These are phyloP conservation scores for Oryzias dopingdopingensis DNA, from an alignment of 2,797 vertebrate species.

Conservation along the genomic window DNA sequence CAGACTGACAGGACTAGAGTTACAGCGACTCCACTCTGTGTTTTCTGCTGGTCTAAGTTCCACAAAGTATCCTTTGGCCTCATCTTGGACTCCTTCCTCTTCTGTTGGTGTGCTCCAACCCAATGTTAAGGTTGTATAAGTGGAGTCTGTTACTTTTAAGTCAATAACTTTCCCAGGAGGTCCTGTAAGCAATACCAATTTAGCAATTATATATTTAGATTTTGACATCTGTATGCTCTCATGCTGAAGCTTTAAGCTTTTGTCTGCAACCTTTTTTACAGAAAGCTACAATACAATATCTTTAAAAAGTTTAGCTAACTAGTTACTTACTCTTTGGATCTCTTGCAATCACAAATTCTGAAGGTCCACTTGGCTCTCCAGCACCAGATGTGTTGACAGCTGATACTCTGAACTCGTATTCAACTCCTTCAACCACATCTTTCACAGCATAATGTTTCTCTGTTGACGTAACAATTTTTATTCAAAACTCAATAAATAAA, in stretches of 20 bases:
- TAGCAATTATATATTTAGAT: not conserved
- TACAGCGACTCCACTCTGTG: constrained; percentile 84
- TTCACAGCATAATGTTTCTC: constrained; percentile 75
- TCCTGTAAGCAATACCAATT: constrained; percentile 68
- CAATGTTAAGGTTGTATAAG: constrained; percentile 81
- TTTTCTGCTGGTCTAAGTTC: constrained; percentile 81
- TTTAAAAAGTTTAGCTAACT: constrained; percentile 34
- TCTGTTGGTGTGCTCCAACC: constrained; percentile 82
- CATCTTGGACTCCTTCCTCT: constrained; percentile 64
- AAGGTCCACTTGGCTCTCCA: constrained; percentile 83
- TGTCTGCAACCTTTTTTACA: no score
- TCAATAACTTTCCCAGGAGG: constrained; percentile 82
- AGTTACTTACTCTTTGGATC: constrained; percentile 82
- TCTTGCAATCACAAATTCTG: constrained; percentile 81
- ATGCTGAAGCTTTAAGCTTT: no score
- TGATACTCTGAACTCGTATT: constrained; percentile 88
- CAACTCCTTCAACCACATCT: constrained; percentile 81
- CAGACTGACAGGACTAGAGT: constrained; percentile 61
- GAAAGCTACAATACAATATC: no score
- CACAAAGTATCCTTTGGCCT: constrained; percentile 84
- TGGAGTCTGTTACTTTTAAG: constrained; percentile 84
- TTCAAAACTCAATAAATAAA: not conserved
- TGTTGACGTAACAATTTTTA: constrained; percentile 31
- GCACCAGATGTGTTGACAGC: constrained; percentile 85
- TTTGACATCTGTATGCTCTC: no score